Percentiles rank a stretch among this genome's conserved stretches.
Conservation (phyloP, 1,140 invertebrate genomes). For the Zaprionus lachaisei region DNA sequence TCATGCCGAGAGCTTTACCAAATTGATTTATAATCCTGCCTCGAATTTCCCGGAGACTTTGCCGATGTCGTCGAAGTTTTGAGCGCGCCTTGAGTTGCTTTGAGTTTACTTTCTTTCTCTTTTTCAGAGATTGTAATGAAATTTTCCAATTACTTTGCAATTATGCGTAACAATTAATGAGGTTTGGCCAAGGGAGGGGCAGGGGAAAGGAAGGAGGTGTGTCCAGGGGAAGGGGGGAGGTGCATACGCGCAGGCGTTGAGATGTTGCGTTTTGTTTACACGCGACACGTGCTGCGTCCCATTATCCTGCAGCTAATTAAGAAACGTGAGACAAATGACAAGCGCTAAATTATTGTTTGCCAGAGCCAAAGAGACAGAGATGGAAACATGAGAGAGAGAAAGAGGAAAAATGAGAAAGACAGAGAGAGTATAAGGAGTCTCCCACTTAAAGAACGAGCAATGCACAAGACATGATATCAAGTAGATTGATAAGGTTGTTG, state of each 20-base stretch:
- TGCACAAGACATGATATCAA: slow-evolving; percentile 12
- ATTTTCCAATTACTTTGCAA: slow-evolving; percentile 80
- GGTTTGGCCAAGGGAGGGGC: slow-evolving; percentile 21
- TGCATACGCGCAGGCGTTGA: slow-evolving; percentile 43
- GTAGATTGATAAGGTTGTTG: not conserved
- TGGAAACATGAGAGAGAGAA: not conserved
- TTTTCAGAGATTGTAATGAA: slow-evolving; percentile 60
- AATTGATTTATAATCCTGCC: slow-evolving; percentile 80
- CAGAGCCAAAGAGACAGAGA: slow-evolving; percentile 17
- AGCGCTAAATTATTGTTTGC: slow-evolving; percentile 65
- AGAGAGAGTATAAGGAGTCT: not conserved
- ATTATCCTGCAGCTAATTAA: slow-evolving; percentile 79
- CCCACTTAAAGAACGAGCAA: slow-evolving; percentile 3
- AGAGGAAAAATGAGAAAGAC: slow-evolving; percentile 7
- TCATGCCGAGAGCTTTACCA: slow-evolving; percentile 55
- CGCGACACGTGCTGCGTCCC: slow-evolving; percentile 65
- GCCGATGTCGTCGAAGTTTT: slow-evolving; percentile 28
- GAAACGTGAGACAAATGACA: slow-evolving; percentile 82
- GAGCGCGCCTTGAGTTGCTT: slow-evolving; percentile 11
- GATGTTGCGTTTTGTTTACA: slow-evolving; percentile 48
- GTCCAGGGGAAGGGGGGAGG: not conserved
- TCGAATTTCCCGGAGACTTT: slow-evolving; percentile 47
- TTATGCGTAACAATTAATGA: slow-evolving; percentile 68
- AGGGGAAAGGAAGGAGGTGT: slow-evolving; percentile 32
- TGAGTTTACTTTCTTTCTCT: slow-evolving; percentile 2